phyloP scores from a whole-genome alignment of 2,888 invertebrate species.

The Bedellia somnulentella region DNA sequence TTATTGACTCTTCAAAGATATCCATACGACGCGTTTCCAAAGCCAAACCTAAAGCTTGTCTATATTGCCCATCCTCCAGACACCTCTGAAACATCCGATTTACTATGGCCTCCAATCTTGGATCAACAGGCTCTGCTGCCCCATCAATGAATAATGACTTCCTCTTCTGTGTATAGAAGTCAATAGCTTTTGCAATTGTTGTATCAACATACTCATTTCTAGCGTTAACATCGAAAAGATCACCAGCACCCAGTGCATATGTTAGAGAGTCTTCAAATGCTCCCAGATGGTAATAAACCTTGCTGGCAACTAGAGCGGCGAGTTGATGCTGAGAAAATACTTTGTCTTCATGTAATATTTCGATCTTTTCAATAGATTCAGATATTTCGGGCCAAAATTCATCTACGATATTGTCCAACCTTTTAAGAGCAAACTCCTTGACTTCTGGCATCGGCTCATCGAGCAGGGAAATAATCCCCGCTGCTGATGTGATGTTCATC shows the following conservation, averaged over 20 bases:
- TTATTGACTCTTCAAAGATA: constrained; percentile 90
- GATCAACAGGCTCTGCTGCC: constrained; percentile 71
- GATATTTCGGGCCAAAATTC: constrained; percentile 99
- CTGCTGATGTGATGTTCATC: constrained; percentile 62
- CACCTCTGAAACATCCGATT: constrained; percentile 97
- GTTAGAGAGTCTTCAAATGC: constrained; percentile 95
- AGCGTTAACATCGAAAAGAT: constrained; percentile 92
- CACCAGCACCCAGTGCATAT: constrained; percentile 95
- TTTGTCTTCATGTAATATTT: constrained; percentile 93
- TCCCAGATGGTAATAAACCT: constrained; percentile 97
- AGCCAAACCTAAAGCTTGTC: constrained; percentile 95
- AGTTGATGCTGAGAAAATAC: constrained; percentile 85
- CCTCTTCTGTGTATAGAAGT: constrained; percentile 90
- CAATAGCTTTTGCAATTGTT: constrained; percentile 95
- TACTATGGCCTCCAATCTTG: constrained; percentile 88
- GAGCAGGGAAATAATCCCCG: constrained; percentile 92
- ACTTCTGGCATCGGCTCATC: constrained; percentile 93
- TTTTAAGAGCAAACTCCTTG: constrained; percentile 90
- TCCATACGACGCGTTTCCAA: constrained; percentile 97
- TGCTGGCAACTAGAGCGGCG: constrained; percentile 96
- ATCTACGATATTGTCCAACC: constrained; percentile 91
- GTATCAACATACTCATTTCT: constrained; percentile 96
- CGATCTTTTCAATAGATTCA: constrained; percentile 96
- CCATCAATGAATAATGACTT: constrained; percentile 73
- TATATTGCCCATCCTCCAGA: constrained; percentile 90